phyloP scores from a whole-genome alignment of 2,797 vertebrate species.

The Chaenodraco wilsoni region DNA sequence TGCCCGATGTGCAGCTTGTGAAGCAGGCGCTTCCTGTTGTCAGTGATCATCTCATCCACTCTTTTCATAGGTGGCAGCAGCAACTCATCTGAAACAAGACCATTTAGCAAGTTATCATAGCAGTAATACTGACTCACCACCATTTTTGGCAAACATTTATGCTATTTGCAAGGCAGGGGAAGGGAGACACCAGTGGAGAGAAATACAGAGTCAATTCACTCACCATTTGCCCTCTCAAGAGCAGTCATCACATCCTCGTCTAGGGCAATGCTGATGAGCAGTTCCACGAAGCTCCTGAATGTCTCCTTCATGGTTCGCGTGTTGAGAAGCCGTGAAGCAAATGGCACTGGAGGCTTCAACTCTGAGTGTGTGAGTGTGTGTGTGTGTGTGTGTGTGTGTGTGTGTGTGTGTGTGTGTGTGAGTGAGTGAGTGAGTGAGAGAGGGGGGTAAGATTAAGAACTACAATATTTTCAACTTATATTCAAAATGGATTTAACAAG shows the following conservation, averaged over 20 bases:
- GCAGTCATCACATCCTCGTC: conserved; percentile 93
- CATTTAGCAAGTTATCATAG: conserved; percentile 3
- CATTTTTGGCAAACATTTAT: neutral
- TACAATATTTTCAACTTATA: neutral
- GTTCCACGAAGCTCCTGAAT: conserved; percentile 95
- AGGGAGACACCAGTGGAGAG: too few species aligned
- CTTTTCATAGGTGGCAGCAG: conserved; percentile 96
- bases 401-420: neutral
- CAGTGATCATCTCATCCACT: conserved; percentile 95
- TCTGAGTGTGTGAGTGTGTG: conserved; percentile 73
- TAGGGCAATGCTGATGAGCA: conserved; percentile 92
- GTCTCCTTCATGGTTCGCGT: conserved; percentile 98
- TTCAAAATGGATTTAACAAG: conserved; percentile 8
- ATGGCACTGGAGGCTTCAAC: conserved; percentile 86
- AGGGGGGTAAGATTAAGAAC: neutral
- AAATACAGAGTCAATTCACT: conserved; percentile 21
- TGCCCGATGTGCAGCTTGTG: conserved; percentile 92
- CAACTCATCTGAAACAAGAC: conserved; percentile 88
- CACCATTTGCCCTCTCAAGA: conserved; percentile 94
- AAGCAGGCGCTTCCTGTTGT: conserved; percentile 93
- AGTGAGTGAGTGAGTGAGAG: neutral
- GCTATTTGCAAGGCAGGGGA: too few species aligned
- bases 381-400: too few species aligned
- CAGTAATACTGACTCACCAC: neutral
- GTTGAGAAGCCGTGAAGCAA: conserved; percentile 91